Conservation (phyloP, 2,888 invertebrate species). For the Perizoma affinitatum region DNA sequence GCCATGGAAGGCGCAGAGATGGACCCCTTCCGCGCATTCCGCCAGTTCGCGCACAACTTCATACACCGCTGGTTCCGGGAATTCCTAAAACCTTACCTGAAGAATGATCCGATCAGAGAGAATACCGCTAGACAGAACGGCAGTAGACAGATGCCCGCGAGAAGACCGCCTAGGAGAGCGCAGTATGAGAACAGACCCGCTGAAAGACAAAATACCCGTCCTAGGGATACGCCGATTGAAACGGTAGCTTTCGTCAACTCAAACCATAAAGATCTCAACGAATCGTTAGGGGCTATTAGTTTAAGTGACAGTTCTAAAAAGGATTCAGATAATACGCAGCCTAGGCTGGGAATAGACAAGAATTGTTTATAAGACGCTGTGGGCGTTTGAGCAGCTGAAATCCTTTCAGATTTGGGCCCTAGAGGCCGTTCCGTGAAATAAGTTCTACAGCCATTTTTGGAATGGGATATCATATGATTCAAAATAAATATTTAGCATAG, state of each 20-base stretch:
- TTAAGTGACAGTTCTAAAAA: constrained; percentile 5
- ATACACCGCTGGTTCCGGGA: constrained; percentile 22
- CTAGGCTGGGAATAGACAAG: constrained; percentile 1
- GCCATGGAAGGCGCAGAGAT: constrained; percentile 13
- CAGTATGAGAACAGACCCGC: not conserved
- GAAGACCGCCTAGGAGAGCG: not conserved
- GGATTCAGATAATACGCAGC: not conserved
- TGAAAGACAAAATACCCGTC: not conserved
- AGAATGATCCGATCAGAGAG: not conserved
- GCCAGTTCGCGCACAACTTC: constrained; percentile 55
- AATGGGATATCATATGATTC: too few relatives aligned
- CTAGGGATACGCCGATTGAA: constrained; percentile 1
- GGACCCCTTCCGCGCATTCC: constrained; percentile 45
- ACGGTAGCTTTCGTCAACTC: constrained; percentile 19
- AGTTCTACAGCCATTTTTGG: too few relatives aligned
- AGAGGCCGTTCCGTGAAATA: too few relatives aligned
- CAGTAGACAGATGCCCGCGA: not conserved
- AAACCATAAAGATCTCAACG: constrained; percentile 17
- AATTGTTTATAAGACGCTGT: not conserved
- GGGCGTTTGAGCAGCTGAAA: too few relatives aligned
- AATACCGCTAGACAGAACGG: not conserved
- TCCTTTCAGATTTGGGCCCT: too few relatives aligned
- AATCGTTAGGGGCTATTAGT: constrained; percentile 7
- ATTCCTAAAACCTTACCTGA: constrained; percentile 12
- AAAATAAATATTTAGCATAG: too few relatives aligned